Evolutionary conservation across 64 coral and sea anemone species (phyloP).

Genomic region (Acropora yongei): DNA sequence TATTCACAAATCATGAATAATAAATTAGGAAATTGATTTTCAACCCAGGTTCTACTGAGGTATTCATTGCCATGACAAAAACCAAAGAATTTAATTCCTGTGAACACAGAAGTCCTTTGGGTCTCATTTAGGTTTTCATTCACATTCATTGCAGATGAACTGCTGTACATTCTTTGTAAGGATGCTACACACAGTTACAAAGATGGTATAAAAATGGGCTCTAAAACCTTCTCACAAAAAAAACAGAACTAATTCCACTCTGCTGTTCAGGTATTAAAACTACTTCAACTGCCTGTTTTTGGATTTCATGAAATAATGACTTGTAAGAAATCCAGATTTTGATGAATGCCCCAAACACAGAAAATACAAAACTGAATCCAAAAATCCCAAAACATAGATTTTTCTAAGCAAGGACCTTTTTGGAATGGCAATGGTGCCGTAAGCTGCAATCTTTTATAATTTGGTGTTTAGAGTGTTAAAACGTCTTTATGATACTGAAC

Average conservation of each 20-base stretch:
- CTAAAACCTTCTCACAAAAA: background rate
- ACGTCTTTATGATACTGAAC: background rate
- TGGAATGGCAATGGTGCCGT: background rate
- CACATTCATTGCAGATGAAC: background rate
- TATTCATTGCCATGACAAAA: background rate
- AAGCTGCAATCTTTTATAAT: background rate
- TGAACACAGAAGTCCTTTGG: background rate
- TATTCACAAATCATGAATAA: too few relatives aligned
- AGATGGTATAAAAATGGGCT: background rate
- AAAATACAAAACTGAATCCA: background rate
- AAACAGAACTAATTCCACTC: background rate
- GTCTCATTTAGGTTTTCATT: background rate
- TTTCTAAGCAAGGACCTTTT: too few relatives aligned
- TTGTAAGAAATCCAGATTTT: slow-evolving; percentile 2
- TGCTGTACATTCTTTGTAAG: background rate
- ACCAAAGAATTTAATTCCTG: background rate
- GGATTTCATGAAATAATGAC: background rate
- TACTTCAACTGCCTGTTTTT: background rate
- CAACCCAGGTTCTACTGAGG: background rate
- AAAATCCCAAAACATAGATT: background rate
- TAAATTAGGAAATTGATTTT: background rate
- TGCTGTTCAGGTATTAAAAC: background rate
- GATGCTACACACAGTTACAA: too few relatives aligned
- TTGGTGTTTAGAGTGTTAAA: background rate
- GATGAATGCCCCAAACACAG: background rate